Conservation (phyloP, 1,140 invertebrate species). For the Ectropis grisescens region DNA sequence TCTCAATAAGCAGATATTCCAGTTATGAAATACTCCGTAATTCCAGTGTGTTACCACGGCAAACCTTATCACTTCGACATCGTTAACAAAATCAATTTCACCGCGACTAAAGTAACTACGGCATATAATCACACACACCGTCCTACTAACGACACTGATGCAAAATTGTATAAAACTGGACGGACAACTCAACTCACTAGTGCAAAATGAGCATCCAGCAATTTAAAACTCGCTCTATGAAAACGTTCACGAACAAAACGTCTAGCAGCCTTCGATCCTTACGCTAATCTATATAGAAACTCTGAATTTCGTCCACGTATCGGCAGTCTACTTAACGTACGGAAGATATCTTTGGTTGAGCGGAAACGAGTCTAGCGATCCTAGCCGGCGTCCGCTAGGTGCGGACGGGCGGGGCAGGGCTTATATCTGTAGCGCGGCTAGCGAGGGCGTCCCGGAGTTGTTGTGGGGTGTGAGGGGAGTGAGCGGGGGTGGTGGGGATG, state of each 20-base stretch:
- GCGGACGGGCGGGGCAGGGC: not conserved
- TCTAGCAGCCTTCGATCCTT: conserved; percentile 39
- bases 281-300: conserved; percentile 44
- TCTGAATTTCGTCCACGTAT: conserved; percentile 20
- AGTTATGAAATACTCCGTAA: too few relatives aligned
- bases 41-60: too few relatives aligned
- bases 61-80: too few relatives aligned
- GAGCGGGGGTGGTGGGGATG: conserved; percentile 33
- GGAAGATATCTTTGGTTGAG: not conserved
- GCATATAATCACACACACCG: too few relatives aligned
- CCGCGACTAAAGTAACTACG: too few relatives aligned
- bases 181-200: conserved; percentile 66
- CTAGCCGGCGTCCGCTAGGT: too few relatives aligned
- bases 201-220: conserved; percentile 60
- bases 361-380: not conserved
- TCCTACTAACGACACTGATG: conserved; percentile 24
- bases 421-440: conserved; percentile 38
- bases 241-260: conserved; percentile 24
- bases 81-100: too few relatives aligned
- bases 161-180: conserved; percentile 65
- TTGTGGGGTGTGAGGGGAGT: conserved; percentile 40
- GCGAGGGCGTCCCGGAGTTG: conserved; percentile 22
- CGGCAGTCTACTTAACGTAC: conserved; percentile 31
- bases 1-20: too few relatives aligned
- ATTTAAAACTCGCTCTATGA: conserved; percentile 27